Evolutionary conservation across 1,140 invertebrate species (phyloP).

Genomic region (Cephus cinctus): DNA sequence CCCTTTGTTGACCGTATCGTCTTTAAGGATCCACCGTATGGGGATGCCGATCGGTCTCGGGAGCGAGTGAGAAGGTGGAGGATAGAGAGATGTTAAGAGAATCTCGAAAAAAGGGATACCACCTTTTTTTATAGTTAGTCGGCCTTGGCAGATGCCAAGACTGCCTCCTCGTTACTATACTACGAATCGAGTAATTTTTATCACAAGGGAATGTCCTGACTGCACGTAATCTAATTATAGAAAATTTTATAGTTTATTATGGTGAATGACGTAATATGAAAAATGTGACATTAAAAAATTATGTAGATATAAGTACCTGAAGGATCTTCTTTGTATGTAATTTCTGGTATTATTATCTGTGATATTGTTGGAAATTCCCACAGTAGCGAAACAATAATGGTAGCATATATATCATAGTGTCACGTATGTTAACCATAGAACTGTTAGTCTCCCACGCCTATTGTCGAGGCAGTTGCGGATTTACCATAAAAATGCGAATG

Average conservation of each 20-base stretch:
- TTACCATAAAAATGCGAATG: conserved; percentile 48
- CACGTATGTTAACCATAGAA: conserved; percentile 36
- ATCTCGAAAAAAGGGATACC: not conserved
- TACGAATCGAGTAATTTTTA: not conserved
- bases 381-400: conserved; percentile 16
- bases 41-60: conserved; percentile 3
- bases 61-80: not conserved
- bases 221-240: too few relatives aligned
- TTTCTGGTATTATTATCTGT: too few relatives aligned
- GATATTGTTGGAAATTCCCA: conserved; percentile 18
- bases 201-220: not conserved
- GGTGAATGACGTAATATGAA: too few relatives aligned
- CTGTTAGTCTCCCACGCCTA: conserved; percentile 49
- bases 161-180: not conserved
- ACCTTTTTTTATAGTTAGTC: not conserved
- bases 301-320: too few relatives aligned
- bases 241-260: too few relatives aligned
- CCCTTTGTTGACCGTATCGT: conserved; percentile 52
- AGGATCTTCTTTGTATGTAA: too few relatives aligned
- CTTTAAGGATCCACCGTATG: conserved; percentile 42
- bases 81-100: not conserved
- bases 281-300: too few relatives aligned
- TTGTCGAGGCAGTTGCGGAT: conserved; percentile 40
- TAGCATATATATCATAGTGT: conserved; percentile 38
- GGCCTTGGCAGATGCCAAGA: not conserved